Conservation (phyloP, 1,140 invertebrate species). For the Ips typographus region DNA sequence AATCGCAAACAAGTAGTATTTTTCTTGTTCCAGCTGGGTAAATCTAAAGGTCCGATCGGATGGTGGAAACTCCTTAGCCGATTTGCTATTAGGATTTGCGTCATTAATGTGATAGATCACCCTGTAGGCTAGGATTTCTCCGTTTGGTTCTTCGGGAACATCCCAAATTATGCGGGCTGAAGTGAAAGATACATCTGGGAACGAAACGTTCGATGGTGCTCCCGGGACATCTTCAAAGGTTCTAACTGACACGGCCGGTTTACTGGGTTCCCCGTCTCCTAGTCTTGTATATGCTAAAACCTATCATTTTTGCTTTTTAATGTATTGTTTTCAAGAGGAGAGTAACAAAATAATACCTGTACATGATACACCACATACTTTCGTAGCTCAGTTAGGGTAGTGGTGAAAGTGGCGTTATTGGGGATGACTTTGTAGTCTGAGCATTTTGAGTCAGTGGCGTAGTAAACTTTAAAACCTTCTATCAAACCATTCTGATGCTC, state of each 20-base stretch:
- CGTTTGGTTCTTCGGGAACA: constrained; percentile 92
- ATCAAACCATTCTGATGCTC: constrained; percentile 92
- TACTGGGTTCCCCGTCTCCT: constrained; percentile 87
- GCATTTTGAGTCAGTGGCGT: constrained; percentile 61
- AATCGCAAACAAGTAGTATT: constrained; percentile 90
- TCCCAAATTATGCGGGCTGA: constrained; percentile 95
- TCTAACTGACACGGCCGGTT: constrained; percentile 77
- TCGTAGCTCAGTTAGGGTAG: constrained; percentile 84
- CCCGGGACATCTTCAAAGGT: constrained; percentile 95
- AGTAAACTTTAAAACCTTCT: constrained; percentile 93
- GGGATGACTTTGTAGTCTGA: constrained; percentile 78
- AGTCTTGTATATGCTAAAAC: constrained; percentile 91
- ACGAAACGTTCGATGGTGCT: constrained; percentile 91
- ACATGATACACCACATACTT: constrained; percentile 95
- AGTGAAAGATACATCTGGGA: constrained; percentile 90
- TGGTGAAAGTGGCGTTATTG: constrained; percentile 83
- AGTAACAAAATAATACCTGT: constrained; percentile 56
- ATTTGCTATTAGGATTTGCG: constrained; percentile 64
- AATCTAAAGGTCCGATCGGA: constrained; percentile 83
- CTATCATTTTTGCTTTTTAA: not conserved
- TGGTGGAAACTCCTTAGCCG: constrained; percentile 81
- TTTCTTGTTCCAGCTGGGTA: constrained; percentile 75
- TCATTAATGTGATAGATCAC: constrained; percentile 84
- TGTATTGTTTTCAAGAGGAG: not conserved
- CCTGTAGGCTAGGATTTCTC: constrained; percentile 88